Evolutionary conservation across 2,113 vertebrate species (phyloP).

Genomic region (Hydrolagus affinis): DNA sequence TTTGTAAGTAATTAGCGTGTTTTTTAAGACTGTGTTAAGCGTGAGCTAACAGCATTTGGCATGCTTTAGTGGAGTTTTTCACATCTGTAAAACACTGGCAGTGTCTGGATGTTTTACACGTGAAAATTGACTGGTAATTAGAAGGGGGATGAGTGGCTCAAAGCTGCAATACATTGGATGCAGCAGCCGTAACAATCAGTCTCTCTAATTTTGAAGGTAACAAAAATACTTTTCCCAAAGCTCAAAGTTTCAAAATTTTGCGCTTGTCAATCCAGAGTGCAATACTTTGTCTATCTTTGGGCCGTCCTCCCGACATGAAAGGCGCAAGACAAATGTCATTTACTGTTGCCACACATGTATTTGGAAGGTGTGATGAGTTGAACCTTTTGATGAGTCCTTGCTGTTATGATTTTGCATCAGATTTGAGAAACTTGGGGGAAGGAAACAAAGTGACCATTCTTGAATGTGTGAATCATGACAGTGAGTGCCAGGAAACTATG

Average conservation of each 20-base stretch:
- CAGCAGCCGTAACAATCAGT: not conserved
- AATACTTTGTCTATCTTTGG: too few relatives aligned
- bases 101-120: not conserved
- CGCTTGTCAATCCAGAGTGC: too few relatives aligned
- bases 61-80: not conserved
- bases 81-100: not conserved
- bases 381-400: too few relatives aligned
- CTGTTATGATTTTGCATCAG: too few relatives aligned
- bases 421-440: too few relatives aligned
- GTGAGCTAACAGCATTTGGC: not conserved
- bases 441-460: too few relatives aligned
- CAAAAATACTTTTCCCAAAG: not conserved
- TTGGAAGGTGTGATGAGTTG: too few relatives aligned
- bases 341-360: too few relatives aligned
- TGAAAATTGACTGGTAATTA: constrained; percentile 4
- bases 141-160: not conserved
- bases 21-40: not conserved
- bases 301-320: too few relatives aligned
- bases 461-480: not conserved
- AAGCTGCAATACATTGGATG: not conserved
- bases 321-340: too few relatives aligned
- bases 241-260: not conserved
- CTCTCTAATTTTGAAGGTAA: not conserved
- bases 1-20: not conserved
- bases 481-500: not conserved